Conservation (phyloP, 2,113 vertebrate genomes). For the Eolophus roseicapilla region DNA sequence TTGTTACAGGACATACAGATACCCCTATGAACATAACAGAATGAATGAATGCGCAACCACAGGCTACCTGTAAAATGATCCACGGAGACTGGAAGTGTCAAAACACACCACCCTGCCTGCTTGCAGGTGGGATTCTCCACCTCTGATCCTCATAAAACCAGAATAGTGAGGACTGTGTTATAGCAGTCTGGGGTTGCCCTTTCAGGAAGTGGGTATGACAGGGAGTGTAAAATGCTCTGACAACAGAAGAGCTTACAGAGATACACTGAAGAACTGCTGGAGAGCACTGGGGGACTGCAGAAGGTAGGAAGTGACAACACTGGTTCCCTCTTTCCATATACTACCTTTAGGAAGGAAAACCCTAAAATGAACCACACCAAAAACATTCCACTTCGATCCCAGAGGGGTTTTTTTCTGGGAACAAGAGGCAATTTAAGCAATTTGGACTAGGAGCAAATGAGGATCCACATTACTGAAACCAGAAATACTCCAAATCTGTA, state of each 20-base stretch:
- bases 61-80: neutral
- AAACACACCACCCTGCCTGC: neutral
- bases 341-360: neutral
- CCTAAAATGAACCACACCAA: neutral
- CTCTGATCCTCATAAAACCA: neutral
- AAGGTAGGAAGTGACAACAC: neutral
- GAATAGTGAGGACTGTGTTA: neutral
- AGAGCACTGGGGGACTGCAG: neutral
- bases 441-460: neutral
- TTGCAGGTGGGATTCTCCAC: neutral
- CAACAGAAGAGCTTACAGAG: neutral
- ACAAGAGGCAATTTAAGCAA: neutral
- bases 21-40: neutral
- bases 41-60: neutral
- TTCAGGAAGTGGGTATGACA: neutral
- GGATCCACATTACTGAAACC: neutral
- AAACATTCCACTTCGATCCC: neutral
- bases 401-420: neutral
- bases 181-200: neutral
- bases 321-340: neutral
- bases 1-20: neutral
- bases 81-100: neutral
- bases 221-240: neutral
- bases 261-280: neutral
- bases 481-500: neutral